phyloP scores from a whole-genome alignment of 2,888 invertebrate genomes.

The Leptinotarsa juncta region DNA sequence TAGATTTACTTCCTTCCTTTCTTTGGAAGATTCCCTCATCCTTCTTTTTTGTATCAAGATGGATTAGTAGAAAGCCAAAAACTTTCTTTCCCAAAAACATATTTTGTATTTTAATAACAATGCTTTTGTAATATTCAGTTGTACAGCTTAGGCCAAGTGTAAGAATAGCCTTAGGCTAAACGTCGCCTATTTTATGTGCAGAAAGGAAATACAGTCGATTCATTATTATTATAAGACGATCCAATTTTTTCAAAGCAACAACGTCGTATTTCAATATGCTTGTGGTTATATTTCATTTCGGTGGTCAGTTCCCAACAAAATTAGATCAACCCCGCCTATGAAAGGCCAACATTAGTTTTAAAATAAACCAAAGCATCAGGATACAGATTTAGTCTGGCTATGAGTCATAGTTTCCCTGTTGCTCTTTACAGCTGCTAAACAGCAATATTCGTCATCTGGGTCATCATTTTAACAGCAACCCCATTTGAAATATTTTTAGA shows the following conservation, averaged over 20 bases:
- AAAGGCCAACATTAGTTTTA: constrained; percentile 34
- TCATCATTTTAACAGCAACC: constrained; percentile 46
- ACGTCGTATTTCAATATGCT: no score
- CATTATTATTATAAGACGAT: neutral
- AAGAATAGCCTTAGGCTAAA: no score
- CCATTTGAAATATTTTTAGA: constrained; percentile 47
- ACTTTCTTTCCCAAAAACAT: no score
- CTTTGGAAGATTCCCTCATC: no score
- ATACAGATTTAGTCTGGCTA: constrained; percentile 50
- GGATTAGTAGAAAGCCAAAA: no score
- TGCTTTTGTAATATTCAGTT: no score
- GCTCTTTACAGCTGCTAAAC: constrained; percentile 45
- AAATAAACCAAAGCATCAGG: constrained; percentile 49
- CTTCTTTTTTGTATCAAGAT: no score
- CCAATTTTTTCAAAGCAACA: neutral
- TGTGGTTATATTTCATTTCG: neutral
- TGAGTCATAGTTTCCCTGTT: constrained; percentile 52
- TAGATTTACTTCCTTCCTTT: no score
- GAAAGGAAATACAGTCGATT: no score
- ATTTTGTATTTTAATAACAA: neutral
- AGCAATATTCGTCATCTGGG: constrained; percentile 49
- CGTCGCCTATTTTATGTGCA: no score
- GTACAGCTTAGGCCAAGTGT: neutral
- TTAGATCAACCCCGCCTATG: constrained; percentile 15
- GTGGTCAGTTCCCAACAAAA: constrained; percentile 3